Base-by-base conservation (phyloP, 2,113 vertebrate species). In the Chaenocephalus aceratus region DNA sequence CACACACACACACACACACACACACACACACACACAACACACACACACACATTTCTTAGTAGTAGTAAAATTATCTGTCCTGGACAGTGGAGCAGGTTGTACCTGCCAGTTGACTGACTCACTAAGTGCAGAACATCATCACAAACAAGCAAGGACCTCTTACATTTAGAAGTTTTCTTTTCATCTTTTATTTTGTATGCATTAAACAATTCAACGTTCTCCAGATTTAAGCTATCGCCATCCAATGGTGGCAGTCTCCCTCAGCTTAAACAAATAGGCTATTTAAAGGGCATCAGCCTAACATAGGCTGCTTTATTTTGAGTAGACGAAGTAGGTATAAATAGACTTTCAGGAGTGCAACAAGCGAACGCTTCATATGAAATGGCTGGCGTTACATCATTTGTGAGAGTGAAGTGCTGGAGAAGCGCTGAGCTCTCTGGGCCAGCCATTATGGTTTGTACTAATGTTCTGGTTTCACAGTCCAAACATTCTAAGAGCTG, bases 401-500 rank as follows among this genome's bases (percentile, higher is more conserved):
- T 91, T 94, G 91, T 93, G 93, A 93, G 90, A 94, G 89, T 87
- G 72, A 92, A 92, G 90, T 93, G 89, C 93, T 94, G 92, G 91
- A 93, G 90, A 90, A 85, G 84, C 86, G 75, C 85, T 85, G 88
- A 67, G 77, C 85, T 85, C 84, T 82, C 80, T 44, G 90, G 87
- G 94, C 94, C 94, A 95, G 89, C 94, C 90, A 94, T 94, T 94
- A 95, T 94, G 94, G 93, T 94, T 94, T 95, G 93, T 95, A 92
- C 93, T 94, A 95, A 95, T 94, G 94, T 94, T 94, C 94, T 94
- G 94, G 93, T 94, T 95, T 94, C 91, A 94, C 91, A 95, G 93
- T 94, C 93, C 92, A 94, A 94, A 94, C 94, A 94, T 92, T 93
- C 91, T 89, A 91, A 94, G 91, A 93, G 92, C 92, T 95, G 93